Conservation (phyloP, 1,140 invertebrate genomes). For the Potamilus streckersoni region DNA sequence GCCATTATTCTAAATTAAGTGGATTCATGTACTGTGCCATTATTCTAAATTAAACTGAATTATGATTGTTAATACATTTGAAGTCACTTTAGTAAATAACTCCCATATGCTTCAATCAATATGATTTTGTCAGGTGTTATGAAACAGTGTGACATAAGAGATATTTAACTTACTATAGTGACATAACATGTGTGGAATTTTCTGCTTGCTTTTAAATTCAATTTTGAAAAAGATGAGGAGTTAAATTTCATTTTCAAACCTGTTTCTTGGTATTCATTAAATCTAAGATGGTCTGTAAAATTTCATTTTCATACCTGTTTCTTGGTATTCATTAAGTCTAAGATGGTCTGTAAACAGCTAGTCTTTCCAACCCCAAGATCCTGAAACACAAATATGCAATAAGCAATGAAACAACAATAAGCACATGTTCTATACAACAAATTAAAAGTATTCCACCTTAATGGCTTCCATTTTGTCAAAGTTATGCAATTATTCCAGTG, state of each 20-base stretch:
- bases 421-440: too few species aligned
- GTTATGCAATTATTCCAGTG: too few species aligned
- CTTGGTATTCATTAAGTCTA: constrained; percentile 62
- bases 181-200: neutral
- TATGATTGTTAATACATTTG: too few species aligned
- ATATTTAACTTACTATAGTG: neutral
- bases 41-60: too few species aligned
- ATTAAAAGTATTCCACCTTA: too few species aligned
- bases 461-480: too few species aligned
- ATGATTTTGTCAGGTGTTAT: neutral
- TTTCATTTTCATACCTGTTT: constrained; percentile 47
- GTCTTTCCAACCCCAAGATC: constrained; percentile 51
- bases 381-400: constrained; percentile 21
- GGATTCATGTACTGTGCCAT: too few species aligned
- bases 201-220: neutral
- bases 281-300: constrained; percentile 60
- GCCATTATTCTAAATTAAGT: too few species aligned
- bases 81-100: too few species aligned
- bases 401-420: too few species aligned
- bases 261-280: constrained; percentile 64
- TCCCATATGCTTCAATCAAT: too few species aligned
- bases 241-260: constrained; percentile 22
- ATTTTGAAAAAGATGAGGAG: too few species aligned
- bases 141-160: neutral
- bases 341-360: constrained; percentile 64